Conservation (phyloP, 2,113 vertebrate genomes). For the Mormyrus iriodes region DNA sequence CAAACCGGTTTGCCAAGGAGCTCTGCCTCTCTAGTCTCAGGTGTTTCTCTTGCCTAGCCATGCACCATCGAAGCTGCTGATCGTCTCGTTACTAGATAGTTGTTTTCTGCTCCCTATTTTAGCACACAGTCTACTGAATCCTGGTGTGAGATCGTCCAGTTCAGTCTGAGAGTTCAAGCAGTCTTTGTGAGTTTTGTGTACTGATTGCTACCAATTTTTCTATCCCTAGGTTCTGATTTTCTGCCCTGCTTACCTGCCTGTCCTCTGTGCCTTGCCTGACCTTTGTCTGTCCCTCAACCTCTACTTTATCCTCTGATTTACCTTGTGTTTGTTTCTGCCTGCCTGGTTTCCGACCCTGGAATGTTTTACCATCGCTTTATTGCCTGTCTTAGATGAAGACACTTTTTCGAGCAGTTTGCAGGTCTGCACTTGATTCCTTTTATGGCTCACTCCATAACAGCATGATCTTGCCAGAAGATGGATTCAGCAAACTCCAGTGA, state of each 20-base stretch:
- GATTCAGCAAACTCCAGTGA: not conserved
- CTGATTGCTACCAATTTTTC: not conserved
- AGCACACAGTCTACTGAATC: not conserved
- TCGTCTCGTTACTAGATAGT: no score
- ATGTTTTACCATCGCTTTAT: not conserved
- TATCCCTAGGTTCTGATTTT: not conserved
- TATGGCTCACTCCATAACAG: not conserved
- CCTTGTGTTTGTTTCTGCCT: not conserved
- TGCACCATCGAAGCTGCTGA: not conserved
- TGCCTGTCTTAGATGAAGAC: not conserved
- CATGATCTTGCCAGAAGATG: not conserved
- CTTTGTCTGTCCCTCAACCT: not conserved
- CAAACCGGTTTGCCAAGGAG: not conserved
- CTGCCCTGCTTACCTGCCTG: not conserved
- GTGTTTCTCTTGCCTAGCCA: not conserved
- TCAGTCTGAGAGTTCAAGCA: not conserved
- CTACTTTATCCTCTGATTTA: not conserved
- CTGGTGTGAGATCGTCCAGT: not conserved
- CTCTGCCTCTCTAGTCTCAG: not conserved
- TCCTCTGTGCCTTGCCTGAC: not conserved
- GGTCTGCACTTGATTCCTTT: not conserved
- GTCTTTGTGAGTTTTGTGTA: not conserved
- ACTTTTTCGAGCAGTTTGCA: not conserved
- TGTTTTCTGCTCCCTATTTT: not conserved
- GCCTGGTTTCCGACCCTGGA: not conserved